Conservation (phyloP, 2,888 invertebrate species). For the Volucella inflata region DNA sequence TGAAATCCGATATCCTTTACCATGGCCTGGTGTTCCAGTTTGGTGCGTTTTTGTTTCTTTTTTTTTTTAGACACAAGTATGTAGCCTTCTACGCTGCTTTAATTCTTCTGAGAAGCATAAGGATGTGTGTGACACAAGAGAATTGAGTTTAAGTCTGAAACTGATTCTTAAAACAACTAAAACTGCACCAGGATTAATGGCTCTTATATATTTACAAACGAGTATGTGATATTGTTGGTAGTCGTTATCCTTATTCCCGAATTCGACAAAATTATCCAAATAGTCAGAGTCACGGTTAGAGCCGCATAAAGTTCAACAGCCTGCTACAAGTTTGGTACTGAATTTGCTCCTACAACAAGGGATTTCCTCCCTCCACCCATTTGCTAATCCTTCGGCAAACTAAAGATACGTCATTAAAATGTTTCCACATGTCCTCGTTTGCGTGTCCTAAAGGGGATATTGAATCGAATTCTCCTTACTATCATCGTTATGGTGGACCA, state of each 20-base stretch:
- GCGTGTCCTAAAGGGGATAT: slow-evolving; percentile 62
- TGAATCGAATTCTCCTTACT: slow-evolving; percentile 66
- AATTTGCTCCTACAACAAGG: neutral
- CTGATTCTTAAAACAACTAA: too few relatives aligned
- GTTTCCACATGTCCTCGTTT: slow-evolving; percentile 66
- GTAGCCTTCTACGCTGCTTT: slow-evolving; percentile 4
- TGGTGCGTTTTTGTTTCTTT: slow-evolving; percentile 33
- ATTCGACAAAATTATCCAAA: slow-evolving; percentile 52
- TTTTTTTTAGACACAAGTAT: neutral
- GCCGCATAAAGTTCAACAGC: neutral
- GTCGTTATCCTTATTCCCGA: slow-evolving; percentile 71
- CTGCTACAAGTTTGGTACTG: neutral
- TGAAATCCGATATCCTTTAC: slow-evolving; percentile 73
- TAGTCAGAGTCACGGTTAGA: slow-evolving; percentile 10
- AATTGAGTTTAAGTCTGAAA: too few relatives aligned
- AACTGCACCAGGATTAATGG: slow-evolving; percentile 33
- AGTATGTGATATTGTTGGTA: slow-evolving; percentile 28
- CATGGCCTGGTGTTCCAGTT: slow-evolving; percentile 71
- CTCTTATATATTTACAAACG: slow-evolving; percentile 37
- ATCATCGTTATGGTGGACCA: slow-evolving; percentile 37
- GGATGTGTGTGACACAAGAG: slow-evolving; percentile 4
- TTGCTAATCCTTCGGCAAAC: neutral
- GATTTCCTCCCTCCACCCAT: neutral
- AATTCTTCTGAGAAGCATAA: slow-evolving; percentile 14
- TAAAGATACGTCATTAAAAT: slow-evolving; percentile 64